These are phyloP conservation scores for Vannuccia rotundouncinata DNA, from an alignment of 2,888 invertebrate species.

Conservation along the genomic window DNA sequence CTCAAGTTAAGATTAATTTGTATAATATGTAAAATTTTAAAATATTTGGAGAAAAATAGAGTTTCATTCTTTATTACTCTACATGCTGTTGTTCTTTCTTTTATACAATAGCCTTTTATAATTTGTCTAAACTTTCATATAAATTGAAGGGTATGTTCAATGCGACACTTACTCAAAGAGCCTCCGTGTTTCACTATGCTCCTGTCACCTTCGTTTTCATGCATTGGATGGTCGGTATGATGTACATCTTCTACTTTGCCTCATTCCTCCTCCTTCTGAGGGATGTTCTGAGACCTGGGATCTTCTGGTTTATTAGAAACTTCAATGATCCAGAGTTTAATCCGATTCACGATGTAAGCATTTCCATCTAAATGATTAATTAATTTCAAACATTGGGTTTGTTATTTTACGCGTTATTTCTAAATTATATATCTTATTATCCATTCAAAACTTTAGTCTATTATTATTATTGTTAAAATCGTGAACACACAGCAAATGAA, in stretches of 20 bases:
- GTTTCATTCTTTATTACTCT: too few species aligned
- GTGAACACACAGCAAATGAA: too few species aligned
- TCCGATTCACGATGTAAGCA: constrained; percentile 74
- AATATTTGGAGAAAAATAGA: too few species aligned
- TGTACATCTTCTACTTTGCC: constrained; percentile 95
- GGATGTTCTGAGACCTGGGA: constrained; percentile 84
- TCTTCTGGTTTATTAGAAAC: constrained; percentile 91
- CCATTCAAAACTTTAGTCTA: too few species aligned
- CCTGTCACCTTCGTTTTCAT: constrained; percentile 95
- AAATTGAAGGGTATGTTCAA: constrained; percentile 53
- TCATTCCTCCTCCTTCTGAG: constrained; percentile 76
- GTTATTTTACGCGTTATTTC: too few species aligned
- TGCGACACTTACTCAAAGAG: constrained; percentile 61
- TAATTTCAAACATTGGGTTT: background rate
- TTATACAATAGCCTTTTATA: too few species aligned
- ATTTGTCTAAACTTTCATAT: too few species aligned
- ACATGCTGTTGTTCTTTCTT: too few species aligned
- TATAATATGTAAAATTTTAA: too few species aligned
- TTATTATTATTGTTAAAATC: too few species aligned
- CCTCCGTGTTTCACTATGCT: constrained; percentile 76
- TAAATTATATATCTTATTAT: too few species aligned
- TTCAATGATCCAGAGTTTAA: constrained; percentile 98
- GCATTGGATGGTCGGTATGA: constrained; percentile 98
- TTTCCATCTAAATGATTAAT: background rate
- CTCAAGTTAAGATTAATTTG: too few species aligned